phyloP scores from a whole-genome alignment of 2,888 invertebrate species.

The Dorcus hopei region DNA sequence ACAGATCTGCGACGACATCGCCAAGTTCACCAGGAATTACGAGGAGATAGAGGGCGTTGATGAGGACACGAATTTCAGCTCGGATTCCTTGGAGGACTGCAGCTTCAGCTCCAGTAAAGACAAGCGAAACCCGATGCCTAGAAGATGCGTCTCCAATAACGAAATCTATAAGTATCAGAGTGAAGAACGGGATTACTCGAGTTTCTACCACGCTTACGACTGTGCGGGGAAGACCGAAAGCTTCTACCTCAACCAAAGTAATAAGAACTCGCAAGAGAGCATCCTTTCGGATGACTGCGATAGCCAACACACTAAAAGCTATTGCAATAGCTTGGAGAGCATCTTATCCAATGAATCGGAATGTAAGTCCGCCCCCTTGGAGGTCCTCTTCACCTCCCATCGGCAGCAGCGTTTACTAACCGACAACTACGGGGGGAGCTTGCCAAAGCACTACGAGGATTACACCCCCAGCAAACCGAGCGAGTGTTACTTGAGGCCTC shows the following conservation, averaged over 20 bases:
- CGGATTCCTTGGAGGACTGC: slow-evolving; percentile 74
- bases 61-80: slow-evolving; percentile 72
- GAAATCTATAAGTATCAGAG: slow-evolving; percentile 59
- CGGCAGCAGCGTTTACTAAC: background rate
- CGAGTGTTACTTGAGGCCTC: background rate
- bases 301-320: slow-evolving; percentile 55
- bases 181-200: slow-evolving; percentile 25
- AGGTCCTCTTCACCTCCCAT: slow-evolving; percentile 60
- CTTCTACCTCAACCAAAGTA: slow-evolving; percentile 72
- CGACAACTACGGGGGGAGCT: background rate
- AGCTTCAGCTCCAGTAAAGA: slow-evolving; percentile 47
- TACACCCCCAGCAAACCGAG: background rate
- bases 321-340: slow-evolving; percentile 77
- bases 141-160: slow-evolving; percentile 73
- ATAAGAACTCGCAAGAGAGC: slow-evolving; percentile 72
- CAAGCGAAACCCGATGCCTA: slow-evolving; percentile 52
- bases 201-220: slow-evolving; percentile 37
- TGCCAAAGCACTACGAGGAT: slow-evolving; percentile 10
- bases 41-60: slow-evolving; percentile 40
- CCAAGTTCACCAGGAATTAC: slow-evolving; percentile 44
- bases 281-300: slow-evolving; percentile 64
- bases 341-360: slow-evolving; percentile 76
- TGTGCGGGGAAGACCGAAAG: slow-evolving; percentile 66
- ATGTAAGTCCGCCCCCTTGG: slow-evolving; percentile 75
- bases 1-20: slow-evolving; percentile 47